Conservation (phyloP, 2,113 vertebrate species). For the Coracopsis vasa region DNA sequence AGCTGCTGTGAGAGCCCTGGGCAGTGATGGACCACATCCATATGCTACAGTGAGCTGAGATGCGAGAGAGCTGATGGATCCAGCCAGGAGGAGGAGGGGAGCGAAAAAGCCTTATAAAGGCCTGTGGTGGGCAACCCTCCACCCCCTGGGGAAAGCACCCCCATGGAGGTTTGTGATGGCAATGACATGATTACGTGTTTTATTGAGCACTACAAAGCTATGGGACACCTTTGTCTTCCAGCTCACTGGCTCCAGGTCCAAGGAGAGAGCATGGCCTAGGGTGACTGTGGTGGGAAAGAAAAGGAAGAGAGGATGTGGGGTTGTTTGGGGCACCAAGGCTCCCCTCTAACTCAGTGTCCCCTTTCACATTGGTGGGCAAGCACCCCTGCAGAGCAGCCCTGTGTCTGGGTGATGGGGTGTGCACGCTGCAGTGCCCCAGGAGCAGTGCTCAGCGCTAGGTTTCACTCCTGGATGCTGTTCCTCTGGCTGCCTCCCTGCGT, state of each 20-base stretch:
- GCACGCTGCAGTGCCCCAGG: neutral
- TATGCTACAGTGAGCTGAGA: neutral
- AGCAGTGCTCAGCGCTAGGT: neutral
- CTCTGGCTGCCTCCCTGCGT: neutral
- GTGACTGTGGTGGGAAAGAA: neutral
- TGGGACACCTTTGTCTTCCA: neutral
- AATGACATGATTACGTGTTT: neutral
- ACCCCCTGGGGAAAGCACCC: neutral
- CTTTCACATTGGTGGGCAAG: neutral
- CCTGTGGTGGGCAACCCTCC: neutral
- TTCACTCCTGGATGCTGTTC: neutral
- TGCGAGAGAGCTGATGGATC: neutral
- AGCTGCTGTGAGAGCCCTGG: neutral
- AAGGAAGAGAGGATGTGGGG: neutral
- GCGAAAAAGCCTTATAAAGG: neutral
- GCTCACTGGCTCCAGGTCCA: neutral
- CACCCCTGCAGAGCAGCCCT: neutral
- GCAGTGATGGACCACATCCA: neutral
- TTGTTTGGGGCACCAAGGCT: neutral
- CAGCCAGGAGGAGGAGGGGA: neutral
- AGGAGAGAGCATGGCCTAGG: neutral
- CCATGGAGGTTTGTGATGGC: neutral
- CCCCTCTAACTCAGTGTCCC: neutral
- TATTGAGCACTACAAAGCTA: neutral
- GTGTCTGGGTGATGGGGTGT: rapidly evolving